A percentile compares a stretch with the other conserved stretches of the same genome.
These are phyloP conservation scores for Taeniopygia guttata DNA, from an alignment of 2,797 vertebrate genomes.

Conservation along the genomic window DNA sequence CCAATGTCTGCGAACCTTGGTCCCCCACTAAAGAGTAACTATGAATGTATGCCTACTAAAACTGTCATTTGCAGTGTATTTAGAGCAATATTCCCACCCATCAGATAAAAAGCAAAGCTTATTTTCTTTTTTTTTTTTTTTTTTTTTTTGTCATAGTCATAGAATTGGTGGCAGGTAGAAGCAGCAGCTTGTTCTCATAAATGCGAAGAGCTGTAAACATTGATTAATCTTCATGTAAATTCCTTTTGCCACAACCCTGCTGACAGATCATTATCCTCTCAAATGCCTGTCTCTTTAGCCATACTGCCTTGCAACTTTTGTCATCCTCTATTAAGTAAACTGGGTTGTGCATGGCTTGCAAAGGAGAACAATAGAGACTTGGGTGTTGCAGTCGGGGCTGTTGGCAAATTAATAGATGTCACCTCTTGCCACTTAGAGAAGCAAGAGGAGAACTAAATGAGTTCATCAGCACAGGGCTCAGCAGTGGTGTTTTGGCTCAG, in stretches of 20 bases:
- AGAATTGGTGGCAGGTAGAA: slow-evolving; percentile 15
- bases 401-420: slow-evolving; percentile 63
- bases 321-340: slow-evolving; percentile 31
- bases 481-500: slow-evolving; percentile 14
- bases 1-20: background rate
- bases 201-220: slow-evolving; percentile 70
- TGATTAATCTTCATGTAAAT: slow-evolving; percentile 74
- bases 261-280: slow-evolving; percentile 66
- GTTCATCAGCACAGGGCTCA: slow-evolving; percentile 11
- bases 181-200: slow-evolving; percentile 51
- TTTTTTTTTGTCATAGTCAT: slow-evolving; percentile 1
- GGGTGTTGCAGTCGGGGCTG: slow-evolving; percentile 19
- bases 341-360: background rate
- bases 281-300: slow-evolving; percentile 53
- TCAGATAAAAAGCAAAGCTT: slow-evolving; percentile 41
- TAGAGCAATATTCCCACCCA: slow-evolving; percentile 31
- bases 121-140: background rate
- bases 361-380: slow-evolving; percentile 28
- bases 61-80: background rate
- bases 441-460: slow-evolving; percentile 5
- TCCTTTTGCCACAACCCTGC: slow-evolving; percentile 61
- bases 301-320: slow-evolving; percentile 10
- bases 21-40: background rate
- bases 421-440: slow-evolving; percentile 52
- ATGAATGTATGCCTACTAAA: background rate